Percentiles rank a stretch among this genome's conserved stretches.
phyloP scores from a whole-genome alignment of 2,888 invertebrate genomes.

The Campaea margaritaria region DNA sequence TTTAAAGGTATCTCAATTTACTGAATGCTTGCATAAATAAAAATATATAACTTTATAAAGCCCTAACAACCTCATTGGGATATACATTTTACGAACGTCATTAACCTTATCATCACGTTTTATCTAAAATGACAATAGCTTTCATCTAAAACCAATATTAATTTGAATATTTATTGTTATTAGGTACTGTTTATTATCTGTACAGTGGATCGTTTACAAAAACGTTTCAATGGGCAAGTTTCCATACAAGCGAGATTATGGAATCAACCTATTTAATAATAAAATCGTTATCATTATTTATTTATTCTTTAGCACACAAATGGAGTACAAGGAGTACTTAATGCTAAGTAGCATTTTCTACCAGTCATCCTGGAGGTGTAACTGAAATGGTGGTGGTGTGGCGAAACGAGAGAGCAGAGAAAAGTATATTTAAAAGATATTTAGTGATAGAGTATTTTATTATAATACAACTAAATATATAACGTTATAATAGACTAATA shows the following conservation, averaged over 20 bases:
- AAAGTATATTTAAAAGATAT: no score
- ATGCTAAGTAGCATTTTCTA: no score
- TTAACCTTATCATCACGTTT: slow-evolving; percentile 4
- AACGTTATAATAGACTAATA: no score
- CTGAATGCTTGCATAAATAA: background rate
- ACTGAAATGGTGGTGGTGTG: no score
- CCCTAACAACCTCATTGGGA: slow-evolving; percentile 13
- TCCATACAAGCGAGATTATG: background rate
- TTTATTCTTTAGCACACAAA: no score
- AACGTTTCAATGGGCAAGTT: background rate
- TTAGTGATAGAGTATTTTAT: no score
- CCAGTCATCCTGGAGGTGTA: no score
- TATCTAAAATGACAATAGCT: slow-evolving; percentile 11
- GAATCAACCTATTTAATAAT: no score
- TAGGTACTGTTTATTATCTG: background rate
- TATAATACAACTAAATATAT: no score
- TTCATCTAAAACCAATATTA: slow-evolving; percentile 14
- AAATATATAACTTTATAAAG: slow-evolving; percentile 3
- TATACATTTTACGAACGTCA: slow-evolving; percentile 7
- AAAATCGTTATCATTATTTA: no score
- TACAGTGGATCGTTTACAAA: background rate
- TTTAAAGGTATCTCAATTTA: background rate
- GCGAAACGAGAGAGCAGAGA: no score
- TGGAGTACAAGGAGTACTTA: no score
- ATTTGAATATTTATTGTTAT: slow-evolving; percentile 9